Evolutionary conservation across 1,140 invertebrate genomes (phyloP), one percentile per base, ranked within the genome.

Genomic region (Temnothorax nylanderi): DNA sequence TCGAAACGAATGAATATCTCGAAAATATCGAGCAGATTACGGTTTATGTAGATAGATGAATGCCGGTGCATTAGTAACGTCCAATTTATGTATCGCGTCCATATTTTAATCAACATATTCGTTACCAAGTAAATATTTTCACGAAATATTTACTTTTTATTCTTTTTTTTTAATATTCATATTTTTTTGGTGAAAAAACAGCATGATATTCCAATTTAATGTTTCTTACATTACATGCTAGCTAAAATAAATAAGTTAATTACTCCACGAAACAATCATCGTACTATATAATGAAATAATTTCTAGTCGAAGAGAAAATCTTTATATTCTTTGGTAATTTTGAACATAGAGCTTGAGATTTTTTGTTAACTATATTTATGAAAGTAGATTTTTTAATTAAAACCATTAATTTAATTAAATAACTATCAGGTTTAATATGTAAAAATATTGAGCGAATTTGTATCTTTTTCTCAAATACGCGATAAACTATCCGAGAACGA

Each of bases 181-280:
- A 60, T 60, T 69, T 60, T 69, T 75, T 75, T 44, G 13, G 1
- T 75, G 21, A 26, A 58, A 60, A 34, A 64, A 64, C 5, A 77
- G 16, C 47, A 34, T 26, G 8, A 37, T 76, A 76, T 44, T 76
- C 8, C 21, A 76, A 76, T 76, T 60, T 44, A 44, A 47, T 34
- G 6, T 62, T 76, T 26, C 21, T 64, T 47, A 60, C 21, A 16
- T 21, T 16, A 11, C 37, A 44, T n/a, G 37, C 37, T 4, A 13
- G 26, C 3, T 77, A 26, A 44, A 64, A 64, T 62, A 44, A 77
- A 18, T 64, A 44, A 77, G 13, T 76, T 60, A 44, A 76, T 44
- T 77, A 77, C 16, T 41, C 51, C 4, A 37, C n/a, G 34, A 58
- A 56, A 41, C 18, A 34, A 3, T 10, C n/a, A 58, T 26, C 41